Evolutionary conservation across 2,888 invertebrate species (phyloP).

Genomic region (Drosophila peninsularis): DNA sequence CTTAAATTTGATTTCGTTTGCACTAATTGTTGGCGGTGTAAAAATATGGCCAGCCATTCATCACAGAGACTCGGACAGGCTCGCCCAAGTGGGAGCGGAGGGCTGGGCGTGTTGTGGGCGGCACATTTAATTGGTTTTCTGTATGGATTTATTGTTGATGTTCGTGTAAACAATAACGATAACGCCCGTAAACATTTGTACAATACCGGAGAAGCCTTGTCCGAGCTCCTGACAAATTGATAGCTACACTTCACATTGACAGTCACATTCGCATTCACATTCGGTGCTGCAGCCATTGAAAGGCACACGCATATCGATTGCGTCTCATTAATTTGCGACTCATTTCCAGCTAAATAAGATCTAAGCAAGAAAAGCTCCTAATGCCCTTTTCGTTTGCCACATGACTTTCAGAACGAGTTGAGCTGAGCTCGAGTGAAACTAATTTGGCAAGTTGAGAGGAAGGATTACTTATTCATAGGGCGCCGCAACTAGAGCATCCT

Average conservation of each 20-base stretch:
- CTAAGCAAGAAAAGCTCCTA: conserved; percentile 3
- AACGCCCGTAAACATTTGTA: conserved; percentile 60
- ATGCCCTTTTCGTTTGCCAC: too few species aligned
- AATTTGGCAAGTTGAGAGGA: background rate
- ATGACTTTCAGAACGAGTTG: conserved; percentile 30
- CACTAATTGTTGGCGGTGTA: conserved; percentile 70
- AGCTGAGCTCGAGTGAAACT: background rate
- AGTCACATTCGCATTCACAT: too few species aligned
- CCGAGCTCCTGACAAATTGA: conserved; percentile 13
- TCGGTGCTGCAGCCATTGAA: conserved; percentile 28
- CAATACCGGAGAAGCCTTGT: conserved; percentile 20
- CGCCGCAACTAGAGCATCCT: background rate
- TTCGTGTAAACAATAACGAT: conserved; percentile 70
- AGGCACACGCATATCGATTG: conserved; percentile 6
- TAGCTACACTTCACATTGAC: conserved; percentile 24
- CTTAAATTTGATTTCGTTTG: conserved; percentile 75
- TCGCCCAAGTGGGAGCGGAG: background rate
- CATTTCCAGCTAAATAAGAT: conserved; percentile 11
- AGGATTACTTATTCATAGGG: background rate
- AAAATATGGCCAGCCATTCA: conserved; percentile 68
- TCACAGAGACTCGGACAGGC: conserved; percentile 56
- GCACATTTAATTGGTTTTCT: conserved; percentile 50
- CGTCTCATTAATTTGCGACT: conserved; percentile 13
- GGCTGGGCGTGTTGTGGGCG: background rate
- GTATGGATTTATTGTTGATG: conserved; percentile 61